These are phyloP conservation scores for Pardosa pseudoannulata DNA, from an alignment of 2,888 invertebrate species.

Conservation along the genomic window DNA sequence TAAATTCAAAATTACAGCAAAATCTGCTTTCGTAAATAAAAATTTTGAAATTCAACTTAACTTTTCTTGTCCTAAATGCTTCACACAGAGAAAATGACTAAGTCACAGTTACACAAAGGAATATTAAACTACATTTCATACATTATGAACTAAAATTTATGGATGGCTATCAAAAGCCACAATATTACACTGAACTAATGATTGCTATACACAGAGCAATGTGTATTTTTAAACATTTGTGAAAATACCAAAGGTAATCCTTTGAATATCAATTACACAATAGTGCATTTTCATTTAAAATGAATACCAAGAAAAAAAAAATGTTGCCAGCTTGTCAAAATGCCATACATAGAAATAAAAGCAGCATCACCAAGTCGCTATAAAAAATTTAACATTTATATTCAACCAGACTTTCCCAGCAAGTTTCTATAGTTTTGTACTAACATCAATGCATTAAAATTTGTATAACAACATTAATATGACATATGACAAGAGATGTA, in stretches of 20 bases:
- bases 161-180: background rate
- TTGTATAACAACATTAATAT: slow-evolving; percentile 68
- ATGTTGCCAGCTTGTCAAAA: background rate
- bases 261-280: background rate
- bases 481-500: slow-evolving; percentile 56
- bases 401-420: slow-evolving; percentile 28
- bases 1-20: no score
- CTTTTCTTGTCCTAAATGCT: background rate
- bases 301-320: background rate
- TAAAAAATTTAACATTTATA: slow-evolving; percentile 58
- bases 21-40: no score
- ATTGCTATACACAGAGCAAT: background rate
- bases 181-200: background rate
- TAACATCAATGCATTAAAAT: slow-evolving; percentile 70
- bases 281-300: slow-evolving; percentile 5
- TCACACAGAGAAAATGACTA: background rate
- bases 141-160: background rate
- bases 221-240: slow-evolving; percentile 3
- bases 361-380: slow-evolving; percentile 27
- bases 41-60: no score
- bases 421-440: slow-evolving; percentile 46
- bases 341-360: slow-evolving; percentile 31
- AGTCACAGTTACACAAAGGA: background rate
- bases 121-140: background rate
- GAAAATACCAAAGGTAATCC: background rate